These are phyloP conservation scores for Callaeas wilsoni DNA, from an alignment of 2,113 vertebrate genomes.

Conservation along the genomic window DNA sequence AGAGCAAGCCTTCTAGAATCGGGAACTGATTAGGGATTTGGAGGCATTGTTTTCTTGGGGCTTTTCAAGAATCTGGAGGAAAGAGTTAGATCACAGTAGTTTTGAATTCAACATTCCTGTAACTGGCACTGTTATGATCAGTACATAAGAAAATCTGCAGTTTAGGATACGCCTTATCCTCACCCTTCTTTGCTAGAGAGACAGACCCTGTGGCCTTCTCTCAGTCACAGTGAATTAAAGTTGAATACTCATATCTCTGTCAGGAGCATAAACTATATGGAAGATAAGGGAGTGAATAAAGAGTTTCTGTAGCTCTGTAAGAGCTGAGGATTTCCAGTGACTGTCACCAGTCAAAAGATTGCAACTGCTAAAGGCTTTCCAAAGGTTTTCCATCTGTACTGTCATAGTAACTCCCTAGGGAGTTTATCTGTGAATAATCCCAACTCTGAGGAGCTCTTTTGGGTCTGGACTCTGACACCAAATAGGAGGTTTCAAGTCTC, in stretches of 20 bases:
- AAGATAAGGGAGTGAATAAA: background rate
- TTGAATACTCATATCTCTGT: background rate
- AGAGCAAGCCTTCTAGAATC: background rate
- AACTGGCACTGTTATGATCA: background rate
- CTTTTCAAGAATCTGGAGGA: background rate
- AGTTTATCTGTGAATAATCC: background rate
- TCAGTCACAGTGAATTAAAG: background rate
- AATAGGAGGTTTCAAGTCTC: background rate
- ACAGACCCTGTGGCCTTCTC: background rate
- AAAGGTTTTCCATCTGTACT: background rate
- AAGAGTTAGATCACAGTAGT: background rate
- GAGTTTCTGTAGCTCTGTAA: background rate
- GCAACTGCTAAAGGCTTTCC: background rate
- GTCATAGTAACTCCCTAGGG: background rate
- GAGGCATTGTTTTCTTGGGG: background rate
- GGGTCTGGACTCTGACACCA: background rate
- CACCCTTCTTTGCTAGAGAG: background rate
- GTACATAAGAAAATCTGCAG: background rate
- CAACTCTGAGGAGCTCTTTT: background rate
- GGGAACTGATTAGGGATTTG: background rate
- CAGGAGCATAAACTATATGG: background rate
- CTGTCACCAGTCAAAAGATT: background rate
- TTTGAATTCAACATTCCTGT: background rate
- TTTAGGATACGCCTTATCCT: background rate
- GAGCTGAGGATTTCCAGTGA: background rate